A percentile compares a stretch with the other conserved stretches of the same genome.
Evolutionary conservation across 2,888 invertebrate species (phyloP).

Genomic region (Oeneis ivallda): DNA sequence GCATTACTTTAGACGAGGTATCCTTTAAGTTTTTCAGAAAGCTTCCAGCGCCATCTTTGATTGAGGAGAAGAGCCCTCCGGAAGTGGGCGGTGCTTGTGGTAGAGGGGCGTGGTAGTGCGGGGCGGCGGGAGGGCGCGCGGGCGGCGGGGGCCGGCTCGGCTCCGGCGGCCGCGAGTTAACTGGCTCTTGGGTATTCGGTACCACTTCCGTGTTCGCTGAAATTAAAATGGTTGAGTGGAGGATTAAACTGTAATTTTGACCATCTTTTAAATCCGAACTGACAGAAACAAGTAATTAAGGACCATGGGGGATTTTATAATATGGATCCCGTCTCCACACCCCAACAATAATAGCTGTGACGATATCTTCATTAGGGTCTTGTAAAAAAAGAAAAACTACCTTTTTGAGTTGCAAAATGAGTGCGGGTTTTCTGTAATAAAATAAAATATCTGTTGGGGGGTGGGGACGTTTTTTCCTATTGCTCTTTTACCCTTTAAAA

Average conservation of each 20-base stretch:
- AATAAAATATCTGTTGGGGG: too few species aligned
- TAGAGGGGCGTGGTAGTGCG: slow-evolving; percentile 57
- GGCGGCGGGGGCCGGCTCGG: slow-evolving; percentile 62
- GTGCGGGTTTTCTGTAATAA: too few species aligned
- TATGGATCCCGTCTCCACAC: too few species aligned
- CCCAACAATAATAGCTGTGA: too few species aligned
- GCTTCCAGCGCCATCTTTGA: slow-evolving; percentile 96
- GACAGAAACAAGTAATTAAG: background rate
- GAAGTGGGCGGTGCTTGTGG: slow-evolving; percentile 56
- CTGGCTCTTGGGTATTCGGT: slow-evolving; percentile 56
- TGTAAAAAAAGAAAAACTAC: too few species aligned
- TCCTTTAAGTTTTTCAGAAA: slow-evolving; percentile 97
- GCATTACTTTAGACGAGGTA: slow-evolving; percentile 97
- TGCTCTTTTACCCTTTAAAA: too few species aligned
- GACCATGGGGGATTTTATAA: too few species aligned
- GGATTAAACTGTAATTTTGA: background rate
- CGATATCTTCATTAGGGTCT: too few species aligned
- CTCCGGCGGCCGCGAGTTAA: slow-evolving; percentile 63
- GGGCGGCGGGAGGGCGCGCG: slow-evolving; percentile 58
- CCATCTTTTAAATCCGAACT: background rate
- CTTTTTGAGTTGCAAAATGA: too few species aligned
- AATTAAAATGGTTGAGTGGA: slow-evolving; percentile 37
- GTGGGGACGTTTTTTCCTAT: too few species aligned
- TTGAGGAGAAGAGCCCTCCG: slow-evolving; percentile 89
- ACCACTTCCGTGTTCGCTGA: slow-evolving; percentile 61